Base-by-base conservation (phyloP, 2,888 invertebrate genomes). In the Cepaea hortensis region DNA sequence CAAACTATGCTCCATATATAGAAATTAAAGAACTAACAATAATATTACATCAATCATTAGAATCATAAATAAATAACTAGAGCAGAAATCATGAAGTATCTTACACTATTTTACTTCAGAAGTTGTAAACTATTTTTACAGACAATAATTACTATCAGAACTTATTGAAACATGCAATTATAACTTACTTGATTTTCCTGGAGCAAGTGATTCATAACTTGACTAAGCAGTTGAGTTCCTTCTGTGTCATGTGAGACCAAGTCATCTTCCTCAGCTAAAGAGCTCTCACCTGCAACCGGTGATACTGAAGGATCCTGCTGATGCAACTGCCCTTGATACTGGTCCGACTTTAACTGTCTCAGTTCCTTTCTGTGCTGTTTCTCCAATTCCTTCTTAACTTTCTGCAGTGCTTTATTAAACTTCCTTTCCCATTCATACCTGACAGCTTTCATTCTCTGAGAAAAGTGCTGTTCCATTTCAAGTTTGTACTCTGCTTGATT, bases 391-490 rank as follows among this genome's bases (percentile, higher is more conserved):
- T 90, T 90, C 68, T 90, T 88, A 48, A 92, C 91, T 88, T 92
- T 92, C 84, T 90, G 91, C 75, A 93, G 87, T 48, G 92, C 91
- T 84, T 91, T 90, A 50, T 93, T 91, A 89, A 93, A 93, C 70
- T 91, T 90, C 55, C 90, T 88, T 81, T 93, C 91, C 85, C 91
- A 92, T 73, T 92, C 92, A 5, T 88, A 89, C 61, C 89, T 91
- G 9, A 91, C 81, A 46, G 90, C 87, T 85, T 92, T 90, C 75
- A 92, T 83, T 82, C 89, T 89, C 87, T 90, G 90, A 55, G 89
- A 89, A 15, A 91, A 88, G 76, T 89, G 88, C n/a, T 89, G 88
- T 84, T 92, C 91, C 84, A 91, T 87, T 75, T 91, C 89, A 23
- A 88, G 87, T 50, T 90, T 86, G 85, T 90, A 88, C 68, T 90